phyloP scores from a whole-genome alignment of 2,888 invertebrate species.

The Protodeltote pygarga region DNA sequence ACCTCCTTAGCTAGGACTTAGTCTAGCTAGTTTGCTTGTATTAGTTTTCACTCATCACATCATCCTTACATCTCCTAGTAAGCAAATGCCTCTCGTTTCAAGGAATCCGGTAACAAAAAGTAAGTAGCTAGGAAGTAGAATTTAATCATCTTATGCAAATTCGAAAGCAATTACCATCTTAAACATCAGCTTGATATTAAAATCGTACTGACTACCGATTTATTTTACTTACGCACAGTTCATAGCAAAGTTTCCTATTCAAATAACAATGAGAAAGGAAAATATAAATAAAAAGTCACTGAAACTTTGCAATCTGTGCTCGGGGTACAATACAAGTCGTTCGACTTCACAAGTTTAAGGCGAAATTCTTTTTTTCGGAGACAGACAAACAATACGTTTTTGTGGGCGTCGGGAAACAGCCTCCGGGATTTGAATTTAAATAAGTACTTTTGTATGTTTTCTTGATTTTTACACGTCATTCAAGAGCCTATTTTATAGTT shows the following conservation, averaged over 20 bases:
- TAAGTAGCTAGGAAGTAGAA: too few relatives aligned
- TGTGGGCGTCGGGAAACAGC: background rate
- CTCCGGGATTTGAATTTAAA: conserved; percentile 10
- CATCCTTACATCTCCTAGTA: too few relatives aligned
- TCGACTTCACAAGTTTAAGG: conserved; percentile 7
- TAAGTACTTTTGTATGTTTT: conserved; percentile 1
- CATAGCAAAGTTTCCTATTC: conserved; percentile 7
- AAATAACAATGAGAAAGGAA: conserved; percentile 12
- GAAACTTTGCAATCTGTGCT: conserved; percentile 11
- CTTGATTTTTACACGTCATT: background rate
- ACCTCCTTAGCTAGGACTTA: too few relatives aligned
- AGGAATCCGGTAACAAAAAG: too few relatives aligned
- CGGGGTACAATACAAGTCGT: conserved; percentile 8
- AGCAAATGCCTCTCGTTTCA: too few relatives aligned
- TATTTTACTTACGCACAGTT: background rate
- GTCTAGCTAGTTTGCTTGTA: too few relatives aligned
- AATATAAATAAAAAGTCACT: conserved; percentile 14
- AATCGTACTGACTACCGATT: background rate
- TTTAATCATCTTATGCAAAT: too few relatives aligned
- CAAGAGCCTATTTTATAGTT: too few relatives aligned
- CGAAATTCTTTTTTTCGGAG: conserved; percentile 3
- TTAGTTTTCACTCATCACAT: too few relatives aligned
- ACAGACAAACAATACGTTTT: background rate
- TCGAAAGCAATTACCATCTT: background rate
- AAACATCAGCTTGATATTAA: background rate